Conservation (phyloP, 2,797 vertebrate genomes). For the Pagetopsis macropterus region DNA sequence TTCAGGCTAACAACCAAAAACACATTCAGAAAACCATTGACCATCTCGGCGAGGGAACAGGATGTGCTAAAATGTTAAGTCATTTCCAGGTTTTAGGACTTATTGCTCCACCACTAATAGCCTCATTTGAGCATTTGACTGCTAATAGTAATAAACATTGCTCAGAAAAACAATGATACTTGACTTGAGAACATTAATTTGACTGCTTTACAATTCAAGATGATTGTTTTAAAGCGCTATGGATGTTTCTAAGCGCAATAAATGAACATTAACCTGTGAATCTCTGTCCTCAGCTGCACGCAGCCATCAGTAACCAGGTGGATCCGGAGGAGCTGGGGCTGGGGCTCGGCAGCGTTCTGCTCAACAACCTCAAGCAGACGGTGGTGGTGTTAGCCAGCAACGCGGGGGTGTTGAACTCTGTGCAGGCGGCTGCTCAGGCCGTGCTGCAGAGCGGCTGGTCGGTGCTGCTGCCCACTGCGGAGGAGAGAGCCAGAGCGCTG, state of each 20-base stretch:
- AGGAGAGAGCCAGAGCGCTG: constrained; percentile 94
- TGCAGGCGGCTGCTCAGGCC: constrained; percentile 94
- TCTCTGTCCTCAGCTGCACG: constrained; percentile 87
- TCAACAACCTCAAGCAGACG: constrained; percentile 96
- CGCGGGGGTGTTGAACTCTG: constrained; percentile 92
- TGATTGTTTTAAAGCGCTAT: too few relatives aligned
- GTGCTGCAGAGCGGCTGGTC: constrained; percentile 99
- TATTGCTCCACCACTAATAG: too few relatives aligned
- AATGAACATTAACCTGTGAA: too few relatives aligned
- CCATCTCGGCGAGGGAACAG: too few relatives aligned
- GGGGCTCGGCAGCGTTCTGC: constrained; percentile 91
- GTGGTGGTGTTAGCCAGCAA: constrained; percentile 96
- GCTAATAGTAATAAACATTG: background rate
- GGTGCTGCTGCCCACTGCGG: constrained; percentile 94
- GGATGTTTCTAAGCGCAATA: too few relatives aligned
- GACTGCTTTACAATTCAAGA: too few relatives aligned
- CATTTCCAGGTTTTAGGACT: too few relatives aligned
- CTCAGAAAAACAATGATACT: too few relatives aligned
- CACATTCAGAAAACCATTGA: too few relatives aligned
- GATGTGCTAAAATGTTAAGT: too few relatives aligned
- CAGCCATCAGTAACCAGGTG: constrained; percentile 97
- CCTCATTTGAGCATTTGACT: background rate
- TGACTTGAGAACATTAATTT: too few relatives aligned
- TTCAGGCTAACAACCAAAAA: too few relatives aligned
- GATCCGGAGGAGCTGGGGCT: constrained; percentile 94